Conservation (phyloP, 2,888 invertebrate genomes). For the Hydropsyche betteni region DNA sequence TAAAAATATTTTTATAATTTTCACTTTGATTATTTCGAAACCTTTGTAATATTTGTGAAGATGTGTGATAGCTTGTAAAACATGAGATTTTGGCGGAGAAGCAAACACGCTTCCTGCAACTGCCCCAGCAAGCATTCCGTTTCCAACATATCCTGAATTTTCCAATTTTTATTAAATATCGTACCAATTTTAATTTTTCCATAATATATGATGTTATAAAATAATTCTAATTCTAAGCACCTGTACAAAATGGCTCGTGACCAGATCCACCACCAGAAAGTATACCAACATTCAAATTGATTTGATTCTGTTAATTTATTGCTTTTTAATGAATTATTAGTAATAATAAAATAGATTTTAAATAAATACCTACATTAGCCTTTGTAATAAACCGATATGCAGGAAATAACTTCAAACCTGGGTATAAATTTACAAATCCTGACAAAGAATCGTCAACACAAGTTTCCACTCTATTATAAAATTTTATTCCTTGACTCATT, state of each 20-base stretch:
- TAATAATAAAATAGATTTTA: neutral
- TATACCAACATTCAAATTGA: conserved; percentile 62
- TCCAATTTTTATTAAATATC: neutral
- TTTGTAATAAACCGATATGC: conserved; percentile 65
- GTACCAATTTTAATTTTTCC: neutral
- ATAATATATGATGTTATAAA: conserved; percentile 11
- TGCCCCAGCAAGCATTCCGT: conserved; percentile 81
- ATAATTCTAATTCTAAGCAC: conserved; percentile 53
- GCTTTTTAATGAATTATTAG: neutral
- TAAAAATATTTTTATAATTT: neutral
- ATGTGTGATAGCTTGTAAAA: conserved; percentile 72
- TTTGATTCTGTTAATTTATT: conserved; percentile 56
- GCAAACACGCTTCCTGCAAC: conserved; percentile 81
- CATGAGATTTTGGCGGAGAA: conserved; percentile 76
- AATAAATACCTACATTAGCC: conserved; percentile 57
- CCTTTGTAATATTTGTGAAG: conserved; percentile 69
- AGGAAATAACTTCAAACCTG: conserved; percentile 63
- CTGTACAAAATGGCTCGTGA: conserved; percentile 75
- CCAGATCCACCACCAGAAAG: conserved; percentile 86
- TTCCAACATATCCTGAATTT: conserved; percentile 75
- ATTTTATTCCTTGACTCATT: conserved; percentile 56
- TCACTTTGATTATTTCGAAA: conserved; percentile 53
- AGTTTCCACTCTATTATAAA: conserved; percentile 63
- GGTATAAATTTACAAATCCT: conserved; percentile 66
- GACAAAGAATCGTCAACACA: conserved; percentile 68